Conservation (phyloP, 2,113 vertebrate species). For the Chloroceryle aenea region DNA sequence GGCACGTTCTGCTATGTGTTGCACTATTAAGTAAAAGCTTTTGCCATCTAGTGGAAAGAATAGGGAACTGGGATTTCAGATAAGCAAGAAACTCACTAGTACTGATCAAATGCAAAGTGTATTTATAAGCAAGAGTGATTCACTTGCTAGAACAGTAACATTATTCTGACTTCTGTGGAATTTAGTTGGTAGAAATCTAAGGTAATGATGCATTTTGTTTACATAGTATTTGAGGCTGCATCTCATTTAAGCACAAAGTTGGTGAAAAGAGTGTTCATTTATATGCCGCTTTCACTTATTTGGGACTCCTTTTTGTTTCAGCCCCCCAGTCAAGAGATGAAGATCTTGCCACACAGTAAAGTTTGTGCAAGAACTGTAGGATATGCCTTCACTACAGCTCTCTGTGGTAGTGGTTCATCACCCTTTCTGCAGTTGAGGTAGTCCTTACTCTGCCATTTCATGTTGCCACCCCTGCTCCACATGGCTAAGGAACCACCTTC, state of each 20-base stretch:
- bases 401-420: not conserved
- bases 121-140: not conserved
- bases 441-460: not conserved
- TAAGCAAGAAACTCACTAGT: not conserved
- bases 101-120: not conserved
- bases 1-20: not conserved
- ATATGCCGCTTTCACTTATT: fast-evolving
- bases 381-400: not conserved
- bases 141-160: not conserved
- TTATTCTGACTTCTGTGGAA: not conserved
- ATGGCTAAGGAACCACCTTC: not conserved
- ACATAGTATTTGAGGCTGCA: not conserved
- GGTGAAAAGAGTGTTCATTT: not conserved
- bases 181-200: not conserved
- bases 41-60: constrained; percentile 68
- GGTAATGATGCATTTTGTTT: not conserved
- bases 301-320: not conserved
- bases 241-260: not conserved
- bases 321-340: too few relatives aligned
- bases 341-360: too few relatives aligned
- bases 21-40: not conserved
- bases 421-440: not conserved
- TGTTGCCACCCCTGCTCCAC: not conserved
- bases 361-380: not conserved
- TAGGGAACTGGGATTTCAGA: not conserved